phyloP scores from a whole-genome alignment of 2,888 invertebrate genomes.

The Endotricha flammealis region DNA sequence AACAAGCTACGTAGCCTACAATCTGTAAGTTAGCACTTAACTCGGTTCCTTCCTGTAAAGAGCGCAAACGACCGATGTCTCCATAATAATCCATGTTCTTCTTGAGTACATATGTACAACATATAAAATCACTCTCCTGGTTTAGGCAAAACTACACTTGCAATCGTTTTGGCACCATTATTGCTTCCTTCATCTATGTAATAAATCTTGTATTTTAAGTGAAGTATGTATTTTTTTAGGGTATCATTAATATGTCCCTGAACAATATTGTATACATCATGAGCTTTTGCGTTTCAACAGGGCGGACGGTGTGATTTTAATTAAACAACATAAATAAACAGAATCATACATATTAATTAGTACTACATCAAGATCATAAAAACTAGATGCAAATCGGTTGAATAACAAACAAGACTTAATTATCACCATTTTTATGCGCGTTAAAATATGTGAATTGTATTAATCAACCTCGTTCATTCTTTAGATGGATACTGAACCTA shows the following conservation, averaged over 20 bases:
- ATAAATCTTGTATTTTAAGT: too few species aligned
- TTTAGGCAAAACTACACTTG: too few species aligned
- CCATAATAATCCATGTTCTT: too few species aligned
- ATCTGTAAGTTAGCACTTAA: not conserved
- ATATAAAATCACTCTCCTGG: too few species aligned
- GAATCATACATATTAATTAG: not conserved
- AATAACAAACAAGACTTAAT: constrained; percentile 4
- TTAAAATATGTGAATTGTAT: not conserved
- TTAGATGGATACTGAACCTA: not conserved
- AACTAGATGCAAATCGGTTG: constrained; percentile 1
- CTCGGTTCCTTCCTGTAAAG: not conserved
- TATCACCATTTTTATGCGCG: not conserved
- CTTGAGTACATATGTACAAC: too few species aligned
- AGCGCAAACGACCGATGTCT: not conserved
- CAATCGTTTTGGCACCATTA: too few species aligned
- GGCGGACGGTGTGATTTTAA: too few species aligned
- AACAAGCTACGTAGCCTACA: not conserved
- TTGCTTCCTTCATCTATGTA: too few species aligned
- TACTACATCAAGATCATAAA: not conserved
- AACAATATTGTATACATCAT: too few species aligned
- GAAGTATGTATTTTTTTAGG: too few species aligned
- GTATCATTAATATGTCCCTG: too few species aligned
- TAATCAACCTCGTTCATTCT: not conserved
- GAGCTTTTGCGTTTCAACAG: too few species aligned
- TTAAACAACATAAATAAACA: not conserved